Evolutionary conservation across 2,888 invertebrate genomes (phyloP), one percentile per base, ranked within the genome.

Genomic region (Chalcis sispes): DNA sequence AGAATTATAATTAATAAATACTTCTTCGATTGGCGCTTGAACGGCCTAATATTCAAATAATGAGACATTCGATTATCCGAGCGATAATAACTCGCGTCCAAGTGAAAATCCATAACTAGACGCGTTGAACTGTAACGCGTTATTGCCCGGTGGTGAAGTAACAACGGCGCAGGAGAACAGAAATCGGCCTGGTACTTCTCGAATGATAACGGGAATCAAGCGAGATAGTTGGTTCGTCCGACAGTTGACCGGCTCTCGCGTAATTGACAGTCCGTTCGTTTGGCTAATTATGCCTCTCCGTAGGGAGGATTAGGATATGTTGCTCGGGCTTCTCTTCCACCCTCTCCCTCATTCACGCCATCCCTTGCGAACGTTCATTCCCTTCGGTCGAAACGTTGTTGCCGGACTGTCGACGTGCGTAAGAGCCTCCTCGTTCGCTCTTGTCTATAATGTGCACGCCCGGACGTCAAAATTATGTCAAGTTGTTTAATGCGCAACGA

Each of bases 241-340:
- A 71, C 73, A 70, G n/a, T 75, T 58, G 70, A 23, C 42, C n/a
- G 46, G 62, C n/a, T 4, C 23, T 29, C 66, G 42, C 71, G 40
- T 78, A 79, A 79, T 81, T 81, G 73, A 62, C 58, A 65, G 73
- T 10, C 27, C 67, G 65, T 48, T 69, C 62, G 42, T 67, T 66
- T 52, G 48, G 71, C 61, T 61, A 70, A 71, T 73, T 74, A 66
- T 75, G 54, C 61, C 46, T 5, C 29, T 36, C 32, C 61, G 23
- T 61, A 46, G 25, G 3, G 62, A 52, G 52, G 65, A 74, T 67
- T 67, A 62, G 50, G 15, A 58, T 36, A 13, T n/a, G 71, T 18
- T 27, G 27, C 61, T 23, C 36, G 13, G 48, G 29, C 54, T 54
- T 27, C 32, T 32, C 32, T 8, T 3, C 20, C n/a, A 20, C 5